These are phyloP conservation scores for Drosophila affinis DNA, from an alignment of 2,888 invertebrate species.

Conservation along the genomic window DNA sequence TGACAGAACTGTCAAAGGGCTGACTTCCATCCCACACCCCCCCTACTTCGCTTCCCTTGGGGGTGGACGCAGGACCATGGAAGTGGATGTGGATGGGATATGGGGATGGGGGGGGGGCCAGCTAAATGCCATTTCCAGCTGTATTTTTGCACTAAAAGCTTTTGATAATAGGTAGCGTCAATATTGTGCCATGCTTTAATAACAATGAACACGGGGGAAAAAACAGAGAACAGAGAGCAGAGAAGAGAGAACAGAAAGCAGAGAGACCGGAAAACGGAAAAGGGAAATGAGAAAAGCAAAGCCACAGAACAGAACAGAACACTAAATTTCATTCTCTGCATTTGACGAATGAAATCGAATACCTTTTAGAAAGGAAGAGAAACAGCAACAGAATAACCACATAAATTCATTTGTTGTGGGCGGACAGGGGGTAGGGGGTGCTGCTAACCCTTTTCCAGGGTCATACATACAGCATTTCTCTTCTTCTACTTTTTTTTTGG, in stretches of 20 bases:
- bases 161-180: constrained; percentile 69
- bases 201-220: constrained; percentile 26
- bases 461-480: constrained; percentile 18
- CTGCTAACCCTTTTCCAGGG: constrained; percentile 58
- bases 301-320: constrained; percentile 53
- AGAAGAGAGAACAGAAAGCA: constrained; percentile 11
- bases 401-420: constrained; percentile 62
- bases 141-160: constrained; percentile 69
- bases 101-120: constrained; percentile 9
- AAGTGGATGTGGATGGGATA: constrained; percentile 6
- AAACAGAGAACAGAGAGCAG: constrained; percentile 4
- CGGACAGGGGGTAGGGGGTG: constrained; percentile 4
- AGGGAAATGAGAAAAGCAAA: constrained; percentile 20
- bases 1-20: constrained; percentile 77
- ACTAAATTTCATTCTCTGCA: constrained; percentile 62
- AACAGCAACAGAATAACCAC: constrained; percentile 49
- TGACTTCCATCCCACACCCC: constrained; percentile 12
- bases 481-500: background rate
- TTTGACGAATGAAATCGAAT: constrained; percentile 69
- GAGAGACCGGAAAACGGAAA: constrained; percentile 11
- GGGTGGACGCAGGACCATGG: background rate
- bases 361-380: constrained; percentile 12
- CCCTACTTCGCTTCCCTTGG: background rate
- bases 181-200: constrained; percentile 63
- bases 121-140: constrained; percentile 52